Evolutionary conservation across 2,888 invertebrate species (phyloP).

Genomic region (Pegoplata infirma): DNA sequence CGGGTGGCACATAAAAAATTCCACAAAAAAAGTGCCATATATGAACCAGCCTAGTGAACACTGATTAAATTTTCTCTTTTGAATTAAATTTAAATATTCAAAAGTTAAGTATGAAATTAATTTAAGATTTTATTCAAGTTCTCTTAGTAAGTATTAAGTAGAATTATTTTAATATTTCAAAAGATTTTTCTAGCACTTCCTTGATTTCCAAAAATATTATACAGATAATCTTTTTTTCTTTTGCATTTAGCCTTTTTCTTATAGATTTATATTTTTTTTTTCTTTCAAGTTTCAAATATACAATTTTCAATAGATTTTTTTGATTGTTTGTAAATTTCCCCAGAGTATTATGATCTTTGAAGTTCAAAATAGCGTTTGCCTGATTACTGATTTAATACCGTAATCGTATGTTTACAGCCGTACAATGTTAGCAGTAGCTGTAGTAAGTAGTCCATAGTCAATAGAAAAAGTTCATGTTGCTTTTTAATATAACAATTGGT

Average conservation of each 20-base stretch:
- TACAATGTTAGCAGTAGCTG: not conserved
- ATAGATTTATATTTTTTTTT: conserved; percentile 12
- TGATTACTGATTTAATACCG: conserved; percentile 67
- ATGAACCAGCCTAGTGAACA: too few species aligned
- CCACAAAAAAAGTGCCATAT: too few species aligned
- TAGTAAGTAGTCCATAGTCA: conserved; percentile 14
- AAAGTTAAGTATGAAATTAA: too few species aligned
- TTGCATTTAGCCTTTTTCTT: not conserved
- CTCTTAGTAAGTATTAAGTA: too few species aligned
- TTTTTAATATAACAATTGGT: conserved; percentile 52
- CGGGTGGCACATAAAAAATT: too few species aligned
- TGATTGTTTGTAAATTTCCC: conserved; percentile 67
- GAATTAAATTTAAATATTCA: too few species aligned
- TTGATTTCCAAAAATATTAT: not conserved
- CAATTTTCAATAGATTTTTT: conserved; percentile 46
- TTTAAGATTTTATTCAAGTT: too few species aligned
- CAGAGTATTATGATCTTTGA: conserved; percentile 62
- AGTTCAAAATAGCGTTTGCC: conserved; percentile 64
- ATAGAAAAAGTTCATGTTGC: conserved; percentile 30
- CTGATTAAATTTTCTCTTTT: too few species aligned
- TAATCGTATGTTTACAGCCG: conserved; percentile 66
- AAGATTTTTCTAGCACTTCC: not conserved
- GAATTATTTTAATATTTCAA: too few species aligned
- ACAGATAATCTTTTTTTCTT: not conserved
- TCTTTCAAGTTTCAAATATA: not conserved